phyloP scores from a whole-genome alignment of 2,113 vertebrate species.

The Galbula dea region DNA sequence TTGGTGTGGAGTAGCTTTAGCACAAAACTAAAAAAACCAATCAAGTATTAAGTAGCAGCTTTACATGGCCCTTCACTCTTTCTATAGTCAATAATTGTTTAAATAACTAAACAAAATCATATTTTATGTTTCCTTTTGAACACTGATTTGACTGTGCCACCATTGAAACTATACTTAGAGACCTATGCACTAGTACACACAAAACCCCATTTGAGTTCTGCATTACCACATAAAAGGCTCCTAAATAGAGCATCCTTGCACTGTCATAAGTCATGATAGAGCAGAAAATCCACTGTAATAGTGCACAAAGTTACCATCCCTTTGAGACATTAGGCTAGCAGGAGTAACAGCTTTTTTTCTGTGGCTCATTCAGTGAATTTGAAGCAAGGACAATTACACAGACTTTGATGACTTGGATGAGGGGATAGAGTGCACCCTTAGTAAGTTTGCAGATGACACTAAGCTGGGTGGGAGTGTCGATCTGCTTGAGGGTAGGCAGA shows the following conservation, averaged over 20 bases:
- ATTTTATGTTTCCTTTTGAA: neutral
- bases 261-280: neutral
- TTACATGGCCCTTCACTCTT: neutral
- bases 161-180: neutral
- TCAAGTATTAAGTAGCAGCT: neutral
- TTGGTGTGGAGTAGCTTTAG: neutral
- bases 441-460: no score
- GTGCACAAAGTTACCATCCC: neutral
- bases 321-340: neutral
- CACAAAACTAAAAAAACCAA: neutral
- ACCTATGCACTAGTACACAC: neutral
- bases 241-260: neutral
- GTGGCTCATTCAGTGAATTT: neutral
- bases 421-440: no score
- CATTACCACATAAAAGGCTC: neutral
- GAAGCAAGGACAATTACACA: neutral
- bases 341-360: neutral
- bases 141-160: neutral
- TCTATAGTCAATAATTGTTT: neutral
- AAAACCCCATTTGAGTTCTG: no score
- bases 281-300: neutral
- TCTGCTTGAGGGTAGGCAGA: no score
- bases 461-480: no score
- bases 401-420: no score
- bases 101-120: neutral